phyloP scores from a whole-genome alignment of 2,888 invertebrate genomes.

The Acheta domesticus region DNA sequence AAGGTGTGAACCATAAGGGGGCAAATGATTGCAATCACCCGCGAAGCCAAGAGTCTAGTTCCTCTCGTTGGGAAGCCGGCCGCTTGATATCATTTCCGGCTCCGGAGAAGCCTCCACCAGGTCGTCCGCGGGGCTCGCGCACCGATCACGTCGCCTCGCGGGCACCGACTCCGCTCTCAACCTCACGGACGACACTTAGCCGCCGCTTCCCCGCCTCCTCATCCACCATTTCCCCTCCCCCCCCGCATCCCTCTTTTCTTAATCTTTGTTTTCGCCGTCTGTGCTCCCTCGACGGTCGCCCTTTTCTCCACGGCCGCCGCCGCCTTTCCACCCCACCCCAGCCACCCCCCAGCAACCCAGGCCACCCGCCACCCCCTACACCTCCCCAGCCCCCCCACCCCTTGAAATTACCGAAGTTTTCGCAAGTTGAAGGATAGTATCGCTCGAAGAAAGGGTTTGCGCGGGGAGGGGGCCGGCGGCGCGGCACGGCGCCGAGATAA shows the following conservation, averaged over 20 bases:
- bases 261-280: conserved; percentile 22
- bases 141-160: no score
- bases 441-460: conserved; percentile 19
- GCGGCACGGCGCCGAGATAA: neutral
- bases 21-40: no score
- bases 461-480: neutral
- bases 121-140: no score
- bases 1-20: no score
- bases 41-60: no score
- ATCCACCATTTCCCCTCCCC: neutral
- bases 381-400: neutral
- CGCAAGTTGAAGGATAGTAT: conserved; percentile 24
- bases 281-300: neutral
- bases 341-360: no score
- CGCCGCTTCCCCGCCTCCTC: neutral
- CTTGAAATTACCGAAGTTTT: conserved; percentile 32
- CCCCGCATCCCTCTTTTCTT: neutral
- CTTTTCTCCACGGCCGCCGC: neutral
- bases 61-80: no score
- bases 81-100: no score
- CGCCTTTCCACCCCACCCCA: neutral
- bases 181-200: neutral
- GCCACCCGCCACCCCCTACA: neutral
- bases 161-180: neutral
- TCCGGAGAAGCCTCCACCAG: no score